These are phyloP conservation scores for Leptarthrus brevirostris DNA, from an alignment of 2,888 invertebrate genomes.

Conservation along the genomic window DNA sequence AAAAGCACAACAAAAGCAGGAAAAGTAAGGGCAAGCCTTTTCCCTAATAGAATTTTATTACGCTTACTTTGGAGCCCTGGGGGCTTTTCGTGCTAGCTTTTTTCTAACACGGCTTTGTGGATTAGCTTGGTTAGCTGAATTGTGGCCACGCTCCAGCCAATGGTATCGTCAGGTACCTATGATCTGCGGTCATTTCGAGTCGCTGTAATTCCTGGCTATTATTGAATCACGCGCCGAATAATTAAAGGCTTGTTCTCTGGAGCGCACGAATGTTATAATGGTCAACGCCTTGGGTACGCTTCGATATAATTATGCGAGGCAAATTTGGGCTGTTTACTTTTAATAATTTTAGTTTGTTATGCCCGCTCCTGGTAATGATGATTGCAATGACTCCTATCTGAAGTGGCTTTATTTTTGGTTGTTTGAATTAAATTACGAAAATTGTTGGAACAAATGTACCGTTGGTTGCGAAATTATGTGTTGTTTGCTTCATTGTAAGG, in stretches of 20 bases:
- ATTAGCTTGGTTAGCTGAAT: not conserved
- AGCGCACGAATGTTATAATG: not conserved
- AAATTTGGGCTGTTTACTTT: not conserved
- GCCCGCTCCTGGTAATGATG: not conserved
- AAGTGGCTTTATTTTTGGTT: too few species aligned
- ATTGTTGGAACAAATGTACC: too few species aligned
- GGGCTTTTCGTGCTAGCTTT: not conserved
- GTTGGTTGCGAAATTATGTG: too few species aligned
- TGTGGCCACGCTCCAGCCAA: not conserved
- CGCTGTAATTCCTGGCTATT: not conserved
- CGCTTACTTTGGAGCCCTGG: not conserved
- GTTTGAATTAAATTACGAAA: not conserved
- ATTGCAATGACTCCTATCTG: not conserved
- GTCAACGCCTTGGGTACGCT: not conserved
- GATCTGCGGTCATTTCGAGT: not conserved
- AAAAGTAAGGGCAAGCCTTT: not conserved
- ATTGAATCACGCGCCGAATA: slow-evolving; percentile 20
- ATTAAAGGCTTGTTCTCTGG: slow-evolving; percentile 4
- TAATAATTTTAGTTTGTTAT: not conserved
- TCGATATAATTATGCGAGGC: not conserved
- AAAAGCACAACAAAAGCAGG: not conserved
- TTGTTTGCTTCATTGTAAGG: too few species aligned
- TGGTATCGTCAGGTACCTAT: not conserved
- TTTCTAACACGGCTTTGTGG: not conserved
- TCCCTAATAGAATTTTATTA: slow-evolving; percentile 13